Evolutionary conservation across 2,888 invertebrate genomes (phyloP).

Genomic region (Malachius bipustulatus): DNA sequence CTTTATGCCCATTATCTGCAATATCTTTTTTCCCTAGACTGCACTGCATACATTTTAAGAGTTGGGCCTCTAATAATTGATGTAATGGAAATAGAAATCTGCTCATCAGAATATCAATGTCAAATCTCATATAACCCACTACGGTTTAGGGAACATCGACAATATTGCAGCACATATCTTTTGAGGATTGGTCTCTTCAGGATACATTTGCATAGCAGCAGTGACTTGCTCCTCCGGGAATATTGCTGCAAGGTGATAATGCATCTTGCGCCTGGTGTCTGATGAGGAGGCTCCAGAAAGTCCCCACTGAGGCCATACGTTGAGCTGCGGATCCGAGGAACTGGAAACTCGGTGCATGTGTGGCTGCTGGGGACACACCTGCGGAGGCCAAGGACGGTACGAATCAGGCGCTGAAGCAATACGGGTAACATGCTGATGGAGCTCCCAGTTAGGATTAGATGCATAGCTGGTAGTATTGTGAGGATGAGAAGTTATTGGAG

Average conservation of each 20-base stretch:
- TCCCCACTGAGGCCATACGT: slow-evolving; percentile 38
- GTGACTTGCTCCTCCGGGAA: slow-evolving; percentile 87
- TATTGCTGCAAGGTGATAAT: slow-evolving; percentile 80
- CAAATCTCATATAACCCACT: too few relatives aligned
- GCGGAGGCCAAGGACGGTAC: slow-evolving; percentile 40
- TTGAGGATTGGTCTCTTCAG: slow-evolving; percentile 81
- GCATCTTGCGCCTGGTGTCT: slow-evolving; percentile 66
- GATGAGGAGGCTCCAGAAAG: slow-evolving; percentile 34
- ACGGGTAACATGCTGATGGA: slow-evolving; percentile 52
- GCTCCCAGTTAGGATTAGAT: too few relatives aligned
- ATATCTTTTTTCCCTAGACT: too few relatives aligned
- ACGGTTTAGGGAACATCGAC: slow-evolving; percentile 53
- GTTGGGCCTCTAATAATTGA: too few relatives aligned
- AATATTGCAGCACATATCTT: slow-evolving; percentile 79
- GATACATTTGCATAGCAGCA: slow-evolving; percentile 76
- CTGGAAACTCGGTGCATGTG: slow-evolving; percentile 39
- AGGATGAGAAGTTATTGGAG: too few relatives aligned
- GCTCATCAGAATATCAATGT: too few relatives aligned
- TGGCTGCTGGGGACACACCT: slow-evolving; percentile 18
- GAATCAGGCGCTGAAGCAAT: slow-evolving; percentile 65
- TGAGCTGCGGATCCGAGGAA: slow-evolving; percentile 55
- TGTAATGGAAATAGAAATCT: too few relatives aligned
- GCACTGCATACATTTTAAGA: too few relatives aligned
- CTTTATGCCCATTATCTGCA: too few relatives aligned
- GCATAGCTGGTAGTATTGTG: too few relatives aligned